These are phyloP conservation scores for Microctonus brassicae DNA, from an alignment of 2,888 invertebrate species.

Conservation along the genomic window DNA sequence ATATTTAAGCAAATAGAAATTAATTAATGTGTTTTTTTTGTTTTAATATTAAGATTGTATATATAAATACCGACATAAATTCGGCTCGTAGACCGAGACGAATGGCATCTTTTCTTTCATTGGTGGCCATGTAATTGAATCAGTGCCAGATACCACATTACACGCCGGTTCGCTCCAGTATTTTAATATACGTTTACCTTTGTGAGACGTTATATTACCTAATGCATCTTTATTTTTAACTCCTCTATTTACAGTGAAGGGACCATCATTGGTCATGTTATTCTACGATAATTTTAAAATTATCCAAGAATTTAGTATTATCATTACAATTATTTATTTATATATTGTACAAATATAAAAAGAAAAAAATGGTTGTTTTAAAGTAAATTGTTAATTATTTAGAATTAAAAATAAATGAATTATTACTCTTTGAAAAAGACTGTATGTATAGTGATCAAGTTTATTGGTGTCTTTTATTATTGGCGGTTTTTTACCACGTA, in stretches of 20 bases:
- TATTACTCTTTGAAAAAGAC: slow-evolving; percentile 47
- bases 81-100: slow-evolving; percentile 72
- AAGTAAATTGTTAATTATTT: background rate
- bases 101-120: slow-evolving; percentile 66
- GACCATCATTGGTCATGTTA: slow-evolving; percentile 72
- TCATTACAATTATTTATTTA: background rate
- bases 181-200: slow-evolving; percentile 61
- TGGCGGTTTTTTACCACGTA: slow-evolving; percentile 45
- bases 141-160: slow-evolving; percentile 73
- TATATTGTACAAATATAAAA: slow-evolving; percentile 9
- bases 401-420: slow-evolving; percentile 1
- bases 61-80: slow-evolving; percentile 73
- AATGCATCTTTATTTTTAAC: slow-evolving; percentile 69
- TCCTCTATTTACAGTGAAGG: slow-evolving; percentile 73
- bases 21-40: background rate
- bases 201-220: slow-evolving; percentile 72
- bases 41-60: slow-evolving; percentile 30
- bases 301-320: slow-evolving; percentile 16
- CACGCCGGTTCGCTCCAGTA: slow-evolving; percentile 71
- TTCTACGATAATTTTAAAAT: slow-evolving; percentile 64
- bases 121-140: slow-evolving; percentile 73
- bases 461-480: slow-evolving; percentile 42
- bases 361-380: background rate
- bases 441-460: slow-evolving; percentile 46
- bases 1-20: background rate